Evolutionary conservation across 2,113 vertebrate genomes (phyloP).

Genomic region (Fregetta grallaria): DNA sequence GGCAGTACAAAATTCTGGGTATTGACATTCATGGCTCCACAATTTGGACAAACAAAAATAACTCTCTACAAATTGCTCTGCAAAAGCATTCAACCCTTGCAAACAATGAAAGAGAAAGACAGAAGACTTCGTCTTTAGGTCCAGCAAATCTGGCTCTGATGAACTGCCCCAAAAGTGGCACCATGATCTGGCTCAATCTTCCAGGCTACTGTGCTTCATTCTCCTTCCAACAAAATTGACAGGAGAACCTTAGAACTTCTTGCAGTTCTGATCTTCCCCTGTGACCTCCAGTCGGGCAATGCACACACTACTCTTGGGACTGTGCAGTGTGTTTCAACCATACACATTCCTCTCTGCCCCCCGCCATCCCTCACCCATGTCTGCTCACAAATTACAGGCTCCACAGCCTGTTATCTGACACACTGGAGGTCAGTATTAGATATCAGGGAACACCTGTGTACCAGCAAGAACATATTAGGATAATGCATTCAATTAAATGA

Average conservation of each 20-base stretch:
- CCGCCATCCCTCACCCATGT: background rate
- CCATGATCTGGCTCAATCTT: background rate
- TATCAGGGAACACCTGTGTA: background rate
- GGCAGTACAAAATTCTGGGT: background rate
- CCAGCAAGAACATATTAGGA: background rate
- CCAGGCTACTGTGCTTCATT: background rate
- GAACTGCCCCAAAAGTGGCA: background rate
- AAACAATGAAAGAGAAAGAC: background rate
- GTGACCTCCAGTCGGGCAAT: background rate
- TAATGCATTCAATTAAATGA: slow-evolving; percentile 17
- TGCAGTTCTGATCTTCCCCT: background rate
- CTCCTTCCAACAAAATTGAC: background rate
- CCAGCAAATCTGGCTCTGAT: background rate
- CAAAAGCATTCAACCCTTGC: background rate
- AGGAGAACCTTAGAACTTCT: background rate
- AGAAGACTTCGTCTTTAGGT: background rate
- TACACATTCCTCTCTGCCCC: background rate
- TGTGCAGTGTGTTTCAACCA: background rate
- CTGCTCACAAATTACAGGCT: background rate
- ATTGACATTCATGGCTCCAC: background rate
- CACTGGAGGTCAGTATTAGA: background rate
- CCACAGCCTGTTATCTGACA: background rate
- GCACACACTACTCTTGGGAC: background rate
- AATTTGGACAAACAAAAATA: background rate
- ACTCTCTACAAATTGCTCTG: background rate